Conservation (phyloP, 2,113 vertebrate genomes). For the Motacilla alba region DNA sequence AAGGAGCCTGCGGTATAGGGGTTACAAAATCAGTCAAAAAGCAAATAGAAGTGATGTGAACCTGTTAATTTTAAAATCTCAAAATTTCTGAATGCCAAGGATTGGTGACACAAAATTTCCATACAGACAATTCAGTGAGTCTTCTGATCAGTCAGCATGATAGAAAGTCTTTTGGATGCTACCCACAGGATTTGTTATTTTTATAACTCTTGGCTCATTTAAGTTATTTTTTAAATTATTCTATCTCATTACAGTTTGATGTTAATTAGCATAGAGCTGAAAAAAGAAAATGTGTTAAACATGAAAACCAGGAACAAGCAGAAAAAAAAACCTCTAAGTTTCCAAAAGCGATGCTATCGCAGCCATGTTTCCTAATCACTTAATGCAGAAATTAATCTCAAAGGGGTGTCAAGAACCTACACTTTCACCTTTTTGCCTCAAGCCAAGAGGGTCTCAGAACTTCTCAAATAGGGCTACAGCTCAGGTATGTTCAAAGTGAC, state of each 20-base stretch:
- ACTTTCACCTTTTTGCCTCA: not conserved
- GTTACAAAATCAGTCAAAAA: not conserved
- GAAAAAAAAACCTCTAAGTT: not conserved
- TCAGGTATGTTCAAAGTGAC: rapidly evolving
- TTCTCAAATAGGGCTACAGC: not conserved
- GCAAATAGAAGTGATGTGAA: not conserved
- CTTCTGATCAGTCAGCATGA: constrained; percentile 38
- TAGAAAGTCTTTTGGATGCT: constrained; percentile 44
- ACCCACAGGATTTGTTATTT: constrained; percentile 58
- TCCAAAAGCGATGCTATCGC: not conserved
- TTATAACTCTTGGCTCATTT: constrained; percentile 35
- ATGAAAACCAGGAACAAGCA: not conserved
- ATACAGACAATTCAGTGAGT: constrained; percentile 40
- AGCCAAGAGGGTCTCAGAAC: not conserved
- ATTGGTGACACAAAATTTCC: constrained; percentile 35
- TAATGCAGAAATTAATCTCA: not conserved
- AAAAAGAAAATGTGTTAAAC: constrained; percentile 23
- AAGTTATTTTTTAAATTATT: constrained; percentile 31
- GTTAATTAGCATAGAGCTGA: constrained; percentile 22
- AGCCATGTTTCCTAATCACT: not conserved
- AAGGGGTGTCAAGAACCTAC: not conserved
- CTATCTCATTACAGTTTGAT: not conserved
- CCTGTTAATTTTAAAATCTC: not conserved
- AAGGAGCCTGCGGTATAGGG: not conserved
- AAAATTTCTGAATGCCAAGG: constrained; percentile 5